phyloP scores from a whole-genome alignment of 2,888 invertebrate species.

The Ochlodes sylvanus region DNA sequence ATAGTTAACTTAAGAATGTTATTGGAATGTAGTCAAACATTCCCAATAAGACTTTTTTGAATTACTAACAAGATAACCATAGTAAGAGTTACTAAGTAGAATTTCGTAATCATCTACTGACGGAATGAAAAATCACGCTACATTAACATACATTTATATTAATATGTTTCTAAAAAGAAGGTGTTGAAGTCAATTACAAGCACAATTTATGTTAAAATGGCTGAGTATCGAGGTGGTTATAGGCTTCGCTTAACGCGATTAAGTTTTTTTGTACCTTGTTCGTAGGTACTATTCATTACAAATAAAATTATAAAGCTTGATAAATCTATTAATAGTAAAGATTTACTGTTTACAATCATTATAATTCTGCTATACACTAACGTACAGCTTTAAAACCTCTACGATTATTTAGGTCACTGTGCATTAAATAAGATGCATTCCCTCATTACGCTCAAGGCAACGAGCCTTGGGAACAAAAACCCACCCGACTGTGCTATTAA shows the following conservation, averaged over 20 bases:
- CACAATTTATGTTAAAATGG: neutral
- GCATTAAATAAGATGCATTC: slow-evolving; percentile 8
- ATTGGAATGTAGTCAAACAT: too few relatives aligned
- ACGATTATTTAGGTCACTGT: slow-evolving; percentile 4
- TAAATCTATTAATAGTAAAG: too few relatives aligned
- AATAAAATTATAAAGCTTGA: too few relatives aligned
- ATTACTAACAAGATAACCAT: too few relatives aligned
- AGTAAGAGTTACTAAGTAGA: too few relatives aligned
- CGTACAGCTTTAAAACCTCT: neutral
- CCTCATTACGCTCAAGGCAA: slow-evolving; percentile 27
- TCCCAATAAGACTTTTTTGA: too few relatives aligned
- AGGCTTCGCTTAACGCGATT: neutral
- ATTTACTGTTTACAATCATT: neutral
- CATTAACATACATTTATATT: neutral
- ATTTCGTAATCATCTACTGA: too few relatives aligned
- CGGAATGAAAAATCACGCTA: too few relatives aligned
- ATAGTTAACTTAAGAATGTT: too few relatives aligned
- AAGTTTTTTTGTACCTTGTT: neutral
- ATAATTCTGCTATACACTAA: neutral
- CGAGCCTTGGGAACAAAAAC: slow-evolving; percentile 21
- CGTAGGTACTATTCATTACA: too few relatives aligned
- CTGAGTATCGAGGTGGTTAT: neutral
- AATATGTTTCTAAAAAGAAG: neutral
- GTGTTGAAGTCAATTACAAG: slow-evolving; percentile 5
- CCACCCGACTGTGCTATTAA: slow-evolving; percentile 22